Evolutionary conservation across 2,888 invertebrate species (phyloP), one percentile per base, ranked within the genome.

Genomic region (Hemithea aestivaria): DNA sequence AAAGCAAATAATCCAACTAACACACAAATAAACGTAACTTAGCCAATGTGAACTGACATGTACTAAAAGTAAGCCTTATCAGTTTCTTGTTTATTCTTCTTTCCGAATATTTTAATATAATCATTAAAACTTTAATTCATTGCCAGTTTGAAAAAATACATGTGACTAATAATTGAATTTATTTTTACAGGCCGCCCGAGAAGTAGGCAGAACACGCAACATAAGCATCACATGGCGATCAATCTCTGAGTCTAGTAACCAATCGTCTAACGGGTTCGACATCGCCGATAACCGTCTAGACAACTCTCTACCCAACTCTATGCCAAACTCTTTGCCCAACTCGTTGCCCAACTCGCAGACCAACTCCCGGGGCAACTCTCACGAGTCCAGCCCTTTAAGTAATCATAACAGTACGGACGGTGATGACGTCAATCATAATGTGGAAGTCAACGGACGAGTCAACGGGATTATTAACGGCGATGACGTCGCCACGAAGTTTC

Each of bases 161-260:
- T n/a, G n/a, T n/a, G n/a, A n/a, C n/a, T n/a, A n/a, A 16, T 16
- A 16, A 16, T 16, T 16, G 2, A 16, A 5, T 16, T 2, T 16
- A 4, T 1, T 2, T 27, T 30, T 16, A 2, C 65, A 81, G 84
- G 70, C 72, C 1, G 64, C 79, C 8, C 62, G 76, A 42, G 81
- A 80, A 52, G 48, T 70, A 2, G 69, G 68, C 1, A 65, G 84
- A 1, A 67, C 68, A 1, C 66, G 87, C 1, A 79, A 84, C 60
- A 76, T 87, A 35, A 87, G 87, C 62, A 85, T 87, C 41, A 87
- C 85, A 0, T 87, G 87, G 87, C 71, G 88, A 0, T 87, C 87
- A 0, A 69, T 87, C 42, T 87, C 87, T 0, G 87, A 87, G 40
- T 87, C 85, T 2, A 82, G 82, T 55, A 87, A 87, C 65, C 83